Evolutionary conservation across 2,888 invertebrate genomes (phyloP).

Genomic region (Hetaerina titia): DNA sequence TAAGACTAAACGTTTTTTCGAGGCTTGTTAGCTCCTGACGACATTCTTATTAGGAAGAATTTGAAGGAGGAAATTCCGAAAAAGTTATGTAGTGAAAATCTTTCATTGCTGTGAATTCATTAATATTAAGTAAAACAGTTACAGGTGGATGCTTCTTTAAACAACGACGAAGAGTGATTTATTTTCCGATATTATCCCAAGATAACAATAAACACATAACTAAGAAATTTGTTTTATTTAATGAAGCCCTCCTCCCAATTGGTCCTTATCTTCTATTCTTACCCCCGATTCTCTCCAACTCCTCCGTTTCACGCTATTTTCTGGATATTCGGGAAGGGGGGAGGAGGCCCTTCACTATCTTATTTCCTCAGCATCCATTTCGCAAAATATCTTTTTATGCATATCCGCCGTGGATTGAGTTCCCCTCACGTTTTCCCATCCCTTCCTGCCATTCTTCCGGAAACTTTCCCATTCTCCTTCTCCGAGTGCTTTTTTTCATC

Average conservation of each 20-base stretch:
- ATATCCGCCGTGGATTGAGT: conserved; percentile 20
- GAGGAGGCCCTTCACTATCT: not conserved
- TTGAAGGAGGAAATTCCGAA: too few relatives aligned
- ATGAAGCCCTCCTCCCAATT: conserved; percentile 1
- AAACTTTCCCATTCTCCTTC: not conserved
- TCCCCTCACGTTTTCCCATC: not conserved
- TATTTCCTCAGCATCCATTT: conserved; percentile 50
- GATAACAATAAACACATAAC: not conserved
- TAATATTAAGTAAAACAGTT: too few relatives aligned
- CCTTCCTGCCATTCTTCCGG: conserved; percentile 6
- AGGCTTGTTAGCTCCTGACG: too few relatives aligned
- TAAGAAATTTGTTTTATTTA: not conserved
- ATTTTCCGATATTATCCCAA: not conserved
- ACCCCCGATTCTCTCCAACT: not conserved
- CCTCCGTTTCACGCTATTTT: not conserved
- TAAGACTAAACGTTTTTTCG: too few relatives aligned
- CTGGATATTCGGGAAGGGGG: not conserved
- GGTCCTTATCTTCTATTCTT: conserved; percentile 23
- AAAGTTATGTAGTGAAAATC: too few relatives aligned
- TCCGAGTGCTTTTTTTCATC: not conserved
- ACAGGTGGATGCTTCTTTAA: not conserved
- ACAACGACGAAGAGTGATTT: not conserved
- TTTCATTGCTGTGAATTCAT: too few relatives aligned
- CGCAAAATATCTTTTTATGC: conserved; percentile 35
- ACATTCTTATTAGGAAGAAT: too few relatives aligned